phyloP scores from a whole-genome alignment of 2,797 vertebrate species.

The Austrolebias charrua region DNA sequence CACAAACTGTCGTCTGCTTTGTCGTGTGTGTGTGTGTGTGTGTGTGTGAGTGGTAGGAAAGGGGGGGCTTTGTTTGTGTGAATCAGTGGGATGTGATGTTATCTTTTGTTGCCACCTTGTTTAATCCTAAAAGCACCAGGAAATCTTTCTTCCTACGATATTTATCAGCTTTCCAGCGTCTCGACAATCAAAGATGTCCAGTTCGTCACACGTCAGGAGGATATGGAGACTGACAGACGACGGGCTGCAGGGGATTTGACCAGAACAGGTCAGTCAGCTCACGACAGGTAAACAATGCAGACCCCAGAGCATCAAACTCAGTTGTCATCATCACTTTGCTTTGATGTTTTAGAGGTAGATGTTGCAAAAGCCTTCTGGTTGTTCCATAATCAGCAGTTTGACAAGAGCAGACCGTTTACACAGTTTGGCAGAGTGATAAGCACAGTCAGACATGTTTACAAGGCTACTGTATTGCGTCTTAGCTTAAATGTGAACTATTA shows the following conservation, averaged over 20 bases:
- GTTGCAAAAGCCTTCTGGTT: background rate
- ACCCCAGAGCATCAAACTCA: background rate
- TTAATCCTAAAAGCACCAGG: slow-evolving; percentile 9
- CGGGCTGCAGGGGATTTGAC: slow-evolving; percentile 59
- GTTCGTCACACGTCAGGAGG: slow-evolving; percentile 32
- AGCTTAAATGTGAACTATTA: background rate
- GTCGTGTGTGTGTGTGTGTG: slow-evolving; percentile 40
- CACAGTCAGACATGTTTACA: too few species aligned
- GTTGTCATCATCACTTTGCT: background rate
- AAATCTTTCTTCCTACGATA: slow-evolving; percentile 9
- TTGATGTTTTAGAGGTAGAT: background rate
- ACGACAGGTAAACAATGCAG: slow-evolving; percentile 1
- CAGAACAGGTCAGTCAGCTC: slow-evolving; percentile 63
- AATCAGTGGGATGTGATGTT: background rate
- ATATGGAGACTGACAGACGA: slow-evolving; percentile 50
- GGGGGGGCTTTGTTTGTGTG: slow-evolving; percentile 4
- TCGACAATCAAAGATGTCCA: slow-evolving; percentile 47
- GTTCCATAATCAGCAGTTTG: too few species aligned
- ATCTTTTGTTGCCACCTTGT: slow-evolving; percentile 13
- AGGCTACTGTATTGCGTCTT: too few species aligned
- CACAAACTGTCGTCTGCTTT: slow-evolving; percentile 67
- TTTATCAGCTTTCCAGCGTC: slow-evolving; percentile 17
- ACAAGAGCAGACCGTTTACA: too few species aligned
- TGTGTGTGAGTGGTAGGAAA: slow-evolving; percentile 1
- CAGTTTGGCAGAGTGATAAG: too few species aligned